Evolutionary conservation across 2,888 invertebrate genomes (phyloP).

Genomic region (Aethes cnicana): DNA sequence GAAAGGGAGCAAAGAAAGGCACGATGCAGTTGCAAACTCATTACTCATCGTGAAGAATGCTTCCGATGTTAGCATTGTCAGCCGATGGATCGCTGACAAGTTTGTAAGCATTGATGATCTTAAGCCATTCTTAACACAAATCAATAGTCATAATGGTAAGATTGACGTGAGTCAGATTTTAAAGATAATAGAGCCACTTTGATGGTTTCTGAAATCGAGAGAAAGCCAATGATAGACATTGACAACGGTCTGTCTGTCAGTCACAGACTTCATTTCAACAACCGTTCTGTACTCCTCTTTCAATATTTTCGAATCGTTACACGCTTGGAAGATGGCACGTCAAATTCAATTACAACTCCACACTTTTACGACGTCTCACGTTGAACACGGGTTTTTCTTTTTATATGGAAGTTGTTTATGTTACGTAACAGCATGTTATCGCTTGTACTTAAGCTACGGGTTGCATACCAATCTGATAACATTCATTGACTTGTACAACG

Average conservation of each 20-base stretch:
- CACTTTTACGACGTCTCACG: not conserved
- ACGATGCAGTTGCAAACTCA: constrained; percentile 15
- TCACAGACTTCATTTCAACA: not conserved
- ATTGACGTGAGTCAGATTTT: not conserved
- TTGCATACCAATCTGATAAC: constrained; percentile 19
- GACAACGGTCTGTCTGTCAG: not conserved
- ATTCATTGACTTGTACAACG: not conserved
- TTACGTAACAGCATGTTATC: not conserved
- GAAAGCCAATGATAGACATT: constrained; percentile 2
- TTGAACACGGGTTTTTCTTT: not conserved
- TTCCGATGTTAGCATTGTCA: constrained; percentile 14
- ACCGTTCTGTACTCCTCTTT: too few species aligned
- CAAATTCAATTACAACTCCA: not conserved
- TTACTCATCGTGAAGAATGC: constrained; percentile 7
- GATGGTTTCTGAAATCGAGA: constrained; percentile 1
- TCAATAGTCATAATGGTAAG: constrained; percentile 2
- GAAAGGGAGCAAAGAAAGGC: constrained; percentile 14
- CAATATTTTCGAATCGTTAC: too few species aligned
- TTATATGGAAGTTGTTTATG: not conserved
- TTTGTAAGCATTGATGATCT: constrained; percentile 8
- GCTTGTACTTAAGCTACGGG: not conserved
- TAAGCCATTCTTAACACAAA: constrained; percentile 4
- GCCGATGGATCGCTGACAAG: constrained; percentile 9
- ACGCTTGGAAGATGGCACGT: too few species aligned
- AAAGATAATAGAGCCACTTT: constrained; percentile 4